Evolutionary conservation across 2,797 vertebrate genomes (phyloP), one percentile per base, ranked within the genome.

Genomic region (Helarctos malayanus): DNA sequence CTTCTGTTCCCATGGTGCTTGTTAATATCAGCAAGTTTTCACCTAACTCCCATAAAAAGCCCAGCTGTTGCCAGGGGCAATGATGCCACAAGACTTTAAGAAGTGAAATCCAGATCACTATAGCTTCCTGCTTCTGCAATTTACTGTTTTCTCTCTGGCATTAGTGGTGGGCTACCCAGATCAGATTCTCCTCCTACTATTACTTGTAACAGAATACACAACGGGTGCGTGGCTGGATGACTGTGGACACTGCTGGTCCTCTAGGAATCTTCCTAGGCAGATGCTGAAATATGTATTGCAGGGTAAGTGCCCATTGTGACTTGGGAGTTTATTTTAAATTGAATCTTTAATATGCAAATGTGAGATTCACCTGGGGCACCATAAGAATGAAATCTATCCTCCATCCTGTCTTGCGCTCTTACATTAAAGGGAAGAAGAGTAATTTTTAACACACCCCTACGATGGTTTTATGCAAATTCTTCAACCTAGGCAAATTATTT

Each of bases 401-500:
- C 93, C 68, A 73, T 94, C 92, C 95, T 98, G 96, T 98, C 97
- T 96, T 88, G 61, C 0, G 5, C 65, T 96, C 82, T 97, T 97
- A 97, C 84, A 95, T 97, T 97, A 98, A 94, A 95, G 83, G 81
- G 63, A 94, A 94, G 95, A 97, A 96, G 94, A 96, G 76, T 97
- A 95, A 97, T 98, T 97, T 96, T 97, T 96, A 97, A 97, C 97
- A 94, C 87, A 97, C 97, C 97, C 97, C 96, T 97, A 97, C 5
- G 13, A 97, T 97, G 97, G 89, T 95, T 98, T 98, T 98, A 98
- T 97, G 98, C 94, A 98, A 98, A 98, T 98, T 97, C 88, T 94
- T 97, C 92, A 96, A 97, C 95, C 95, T 91, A 97, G 95, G 94
- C 94, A 97, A 97, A 98, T 98, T 97, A 97, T 98, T 97, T 98